Base-by-base conservation (phyloP, 2,797 vertebrate species). In the Semotilus atromaculatus region DNA sequence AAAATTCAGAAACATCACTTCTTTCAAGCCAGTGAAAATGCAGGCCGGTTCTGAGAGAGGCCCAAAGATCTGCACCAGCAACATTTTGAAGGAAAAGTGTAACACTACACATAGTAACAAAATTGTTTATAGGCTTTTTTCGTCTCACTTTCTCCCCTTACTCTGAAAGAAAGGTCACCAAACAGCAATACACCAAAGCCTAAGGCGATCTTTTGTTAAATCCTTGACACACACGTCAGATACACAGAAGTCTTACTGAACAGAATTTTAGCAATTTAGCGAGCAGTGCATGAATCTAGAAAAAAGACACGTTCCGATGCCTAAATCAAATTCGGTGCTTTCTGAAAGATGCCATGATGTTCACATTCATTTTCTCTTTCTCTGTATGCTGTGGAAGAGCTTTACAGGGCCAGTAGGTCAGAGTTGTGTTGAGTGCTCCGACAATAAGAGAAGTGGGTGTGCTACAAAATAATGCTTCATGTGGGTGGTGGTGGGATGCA, bases 131-230 rank as follows among this genome's bases (percentile, higher is more conserved):
- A 43, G 19, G 48, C 8, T 70, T 58, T 68, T 79, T 68, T 23
- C 21, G 16, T 64, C 43, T 40, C 29, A 21, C 80, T 81, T 80
- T 80, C 67, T 67, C 66, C 21, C 62, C 48, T 86, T n/a, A 58
- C 72, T 80, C 81, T 18, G 43, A 82, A 75, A 53, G 74, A 88
- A 88, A 88, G 85, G 85, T 88, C 85, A 74, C 26, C 53, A 77
- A 86, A 80, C 80, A 83, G 75, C 66, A 83, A 84, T 85, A 83
- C 67, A 68, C 53, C 77, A 64, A 60, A 58, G 60, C 85, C 81
- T 53, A 67, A 53, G 78, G 58, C 51, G 0, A 55, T 55, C 45
- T 76, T 75, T 76, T 55, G 58, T 74, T 48, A 31, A 74, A 36
- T 55, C 72, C 55, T 45, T 83, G 45, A 40, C 38, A 72, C 75